Percentiles rank a stretch among this genome's conserved stretches.
Conservation (phyloP, 2,113 vertebrate species). For the Forbesichthys agassizii region DNA sequence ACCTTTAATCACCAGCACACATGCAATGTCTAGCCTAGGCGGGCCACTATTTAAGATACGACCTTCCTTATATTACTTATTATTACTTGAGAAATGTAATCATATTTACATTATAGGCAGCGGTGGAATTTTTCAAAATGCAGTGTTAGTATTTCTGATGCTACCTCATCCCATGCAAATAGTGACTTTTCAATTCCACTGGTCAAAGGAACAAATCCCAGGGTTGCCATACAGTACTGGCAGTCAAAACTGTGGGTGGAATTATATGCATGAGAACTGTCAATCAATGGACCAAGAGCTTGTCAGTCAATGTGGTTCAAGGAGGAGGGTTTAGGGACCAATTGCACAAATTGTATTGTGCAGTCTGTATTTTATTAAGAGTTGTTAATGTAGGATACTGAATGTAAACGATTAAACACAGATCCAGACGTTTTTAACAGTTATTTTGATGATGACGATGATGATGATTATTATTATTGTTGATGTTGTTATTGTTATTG, state of each 20-base stretch:
- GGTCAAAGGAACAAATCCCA: constrained; percentile 44
- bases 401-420: neutral
- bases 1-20: constrained; percentile 26
- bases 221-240: constrained; percentile 7
- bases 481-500: too few species aligned
- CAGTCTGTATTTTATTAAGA: too few species aligned
- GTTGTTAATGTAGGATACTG: too few species aligned
- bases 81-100: constrained; percentile 46
- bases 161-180: constrained; percentile 52
- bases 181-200: constrained; percentile 4
- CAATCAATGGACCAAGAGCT: constrained; percentile 5
- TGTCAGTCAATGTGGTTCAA: neutral
- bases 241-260: constrained; percentile 7
- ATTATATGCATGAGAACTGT: constrained; percentile 11
- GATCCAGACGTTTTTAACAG: too few species aligned
- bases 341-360: too few species aligned
- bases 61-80: constrained; percentile 1
- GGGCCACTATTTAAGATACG: constrained; percentile 31
- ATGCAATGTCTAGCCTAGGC: constrained; percentile 37
- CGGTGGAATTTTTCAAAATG: constrained; percentile 31
- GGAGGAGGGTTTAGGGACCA: neutral
- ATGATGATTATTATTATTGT: too few species aligned
- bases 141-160: constrained; percentile 40
- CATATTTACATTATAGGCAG: constrained; percentile 18
- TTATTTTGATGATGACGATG: too few species aligned